Percentiles rank a stretch among this genome's conserved stretches.
phyloP scores from a whole-genome alignment of 2,888 invertebrate species.

The Argyra leucocephala region DNA sequence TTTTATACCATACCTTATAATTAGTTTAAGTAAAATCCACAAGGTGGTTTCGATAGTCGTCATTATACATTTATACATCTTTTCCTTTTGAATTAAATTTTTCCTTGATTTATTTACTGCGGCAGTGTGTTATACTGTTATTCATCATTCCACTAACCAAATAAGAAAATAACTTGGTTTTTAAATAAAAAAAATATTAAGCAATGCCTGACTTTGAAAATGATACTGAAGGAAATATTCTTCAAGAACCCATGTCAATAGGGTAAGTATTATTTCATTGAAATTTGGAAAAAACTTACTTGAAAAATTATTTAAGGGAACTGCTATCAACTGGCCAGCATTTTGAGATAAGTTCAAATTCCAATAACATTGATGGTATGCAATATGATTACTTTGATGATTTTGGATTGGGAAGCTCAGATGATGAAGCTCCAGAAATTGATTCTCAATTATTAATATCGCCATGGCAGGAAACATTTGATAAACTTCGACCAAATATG shows the following conservation, averaged over 20 bases:
- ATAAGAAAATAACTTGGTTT: too few relatives aligned
- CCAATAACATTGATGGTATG: conserved; percentile 27
- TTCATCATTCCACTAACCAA: too few relatives aligned
- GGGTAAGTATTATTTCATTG: conserved; percentile 23
- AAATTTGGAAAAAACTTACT: not conserved
- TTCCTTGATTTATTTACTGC: too few relatives aligned
- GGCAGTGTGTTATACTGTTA: too few relatives aligned
- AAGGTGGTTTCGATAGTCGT: too few relatives aligned
- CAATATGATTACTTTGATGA: conserved; percentile 30
- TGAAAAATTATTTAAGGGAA: conserved; percentile 25
- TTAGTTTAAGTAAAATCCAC: too few relatives aligned
- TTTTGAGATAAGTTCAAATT: conserved; percentile 36
- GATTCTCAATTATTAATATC: conserved; percentile 28
- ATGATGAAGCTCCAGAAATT: conserved; percentile 21
- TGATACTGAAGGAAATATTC: conserved; percentile 15
- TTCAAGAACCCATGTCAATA: conserved; percentile 29
- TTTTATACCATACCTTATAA: too few relatives aligned
- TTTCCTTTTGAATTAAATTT: too few relatives aligned
- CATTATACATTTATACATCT: too few relatives aligned
- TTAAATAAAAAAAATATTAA: too few relatives aligned
- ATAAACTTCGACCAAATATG: conserved; percentile 35
- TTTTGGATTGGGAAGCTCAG: conserved; percentile 28
- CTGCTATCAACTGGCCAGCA: conserved; percentile 30
- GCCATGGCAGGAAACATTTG: conserved; percentile 38
- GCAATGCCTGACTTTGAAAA: too few relatives aligned